phyloP scores from a whole-genome alignment of 2,113 vertebrate species.

The Malurus elegans region DNA sequence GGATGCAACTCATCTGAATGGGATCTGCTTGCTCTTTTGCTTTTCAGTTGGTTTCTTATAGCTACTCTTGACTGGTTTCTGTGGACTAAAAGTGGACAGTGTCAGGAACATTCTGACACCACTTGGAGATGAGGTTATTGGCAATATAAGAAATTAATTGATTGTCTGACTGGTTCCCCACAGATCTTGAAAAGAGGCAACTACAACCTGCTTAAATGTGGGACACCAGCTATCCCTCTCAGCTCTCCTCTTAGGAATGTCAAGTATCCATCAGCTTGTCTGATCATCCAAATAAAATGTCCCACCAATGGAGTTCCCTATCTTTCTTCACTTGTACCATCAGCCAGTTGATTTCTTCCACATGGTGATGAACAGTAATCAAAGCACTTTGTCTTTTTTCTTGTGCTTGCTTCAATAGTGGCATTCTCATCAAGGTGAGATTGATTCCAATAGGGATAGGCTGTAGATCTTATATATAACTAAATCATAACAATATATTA shows the following conservation, averaged over 20 bases:
- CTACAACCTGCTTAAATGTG: neutral
- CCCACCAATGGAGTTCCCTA: neutral
- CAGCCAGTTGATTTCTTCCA: neutral
- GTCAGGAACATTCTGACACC: neutral
- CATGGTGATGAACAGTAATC: neutral
- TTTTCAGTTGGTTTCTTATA: neutral
- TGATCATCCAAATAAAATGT: neutral
- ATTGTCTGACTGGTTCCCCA: neutral
- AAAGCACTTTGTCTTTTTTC: neutral
- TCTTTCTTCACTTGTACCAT: neutral
- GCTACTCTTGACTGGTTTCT: neutral
- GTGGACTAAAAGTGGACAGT: neutral
- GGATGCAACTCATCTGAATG: fast-evolving
- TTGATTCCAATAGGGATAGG: neutral
- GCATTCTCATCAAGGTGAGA: neutral
- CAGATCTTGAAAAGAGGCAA: neutral
- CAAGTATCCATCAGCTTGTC: neutral
- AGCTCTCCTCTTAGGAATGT: neutral
- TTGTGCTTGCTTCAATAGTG: neutral
- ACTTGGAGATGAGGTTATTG: neutral
- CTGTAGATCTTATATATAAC: neutral
- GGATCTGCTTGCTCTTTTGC: neutral
- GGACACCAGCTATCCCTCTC: neutral
- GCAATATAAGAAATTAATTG: neutral
- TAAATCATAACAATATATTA: neutral